Percentiles rank a stretch among this genome's conserved stretches.
Conservation (phyloP, 2,888 invertebrate species). For the Rhagium mordax region DNA sequence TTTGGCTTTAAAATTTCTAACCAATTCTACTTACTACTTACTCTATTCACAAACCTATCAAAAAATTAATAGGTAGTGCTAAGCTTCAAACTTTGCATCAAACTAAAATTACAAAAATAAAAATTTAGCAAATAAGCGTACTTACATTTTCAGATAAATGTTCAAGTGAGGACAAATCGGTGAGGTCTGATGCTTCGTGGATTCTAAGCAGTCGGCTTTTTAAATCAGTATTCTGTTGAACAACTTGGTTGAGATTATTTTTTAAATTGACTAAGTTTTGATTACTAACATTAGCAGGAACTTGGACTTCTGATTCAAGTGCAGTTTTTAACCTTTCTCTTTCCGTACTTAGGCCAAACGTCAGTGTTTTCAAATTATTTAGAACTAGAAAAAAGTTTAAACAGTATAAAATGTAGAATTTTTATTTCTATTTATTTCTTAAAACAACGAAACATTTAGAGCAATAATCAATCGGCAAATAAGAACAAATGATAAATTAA, state of each 20-base stretch:
- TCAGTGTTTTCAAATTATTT: slow-evolving; percentile 70
- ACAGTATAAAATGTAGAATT: background rate
- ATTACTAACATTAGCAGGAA: slow-evolving; percentile 63
- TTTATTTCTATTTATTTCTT: no score
- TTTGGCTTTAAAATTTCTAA: background rate
- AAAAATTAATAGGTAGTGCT: background rate
- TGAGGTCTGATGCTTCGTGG: slow-evolving; percentile 77
- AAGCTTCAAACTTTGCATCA: background rate
- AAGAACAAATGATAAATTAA: no score
- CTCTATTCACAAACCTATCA: background rate
- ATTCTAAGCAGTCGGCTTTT: slow-evolving; percentile 76
- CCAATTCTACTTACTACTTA: background rate
- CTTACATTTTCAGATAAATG: slow-evolving; percentile 73
- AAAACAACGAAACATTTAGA: no score
- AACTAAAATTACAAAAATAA: background rate
- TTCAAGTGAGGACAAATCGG: slow-evolving; percentile 75
- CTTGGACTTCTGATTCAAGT: slow-evolving; percentile 71
- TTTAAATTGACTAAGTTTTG: slow-evolving; percentile 73
- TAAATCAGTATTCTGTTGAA: slow-evolving; percentile 85
- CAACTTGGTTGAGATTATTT: slow-evolving; percentile 76
- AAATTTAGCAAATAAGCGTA: slow-evolving; percentile 29
- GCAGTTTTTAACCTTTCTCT: slow-evolving; percentile 78
- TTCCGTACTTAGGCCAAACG: slow-evolving; percentile 70
- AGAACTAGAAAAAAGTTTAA: slow-evolving; percentile 66
- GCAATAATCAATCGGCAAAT: no score